Percentiles rank a stretch among this genome's conserved stretches.
Conservation (phyloP, 1,140 invertebrate species). For the Pogonomyrmex californicus region DNA sequence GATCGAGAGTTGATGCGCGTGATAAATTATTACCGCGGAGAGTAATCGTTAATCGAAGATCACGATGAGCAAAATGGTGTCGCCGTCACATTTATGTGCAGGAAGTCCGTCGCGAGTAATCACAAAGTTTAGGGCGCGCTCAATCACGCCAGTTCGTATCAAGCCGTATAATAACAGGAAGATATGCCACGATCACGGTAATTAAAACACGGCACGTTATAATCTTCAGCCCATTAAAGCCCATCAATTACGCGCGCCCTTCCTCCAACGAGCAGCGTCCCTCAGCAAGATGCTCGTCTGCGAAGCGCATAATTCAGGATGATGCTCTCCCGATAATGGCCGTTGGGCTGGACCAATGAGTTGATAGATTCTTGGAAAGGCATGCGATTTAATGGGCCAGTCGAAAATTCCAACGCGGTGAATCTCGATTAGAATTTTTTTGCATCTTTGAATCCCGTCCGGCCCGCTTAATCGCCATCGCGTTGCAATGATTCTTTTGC, state of each 20-base stretch:
- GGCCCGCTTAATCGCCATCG: not conserved
- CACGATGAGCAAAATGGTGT: conserved; percentile 39
- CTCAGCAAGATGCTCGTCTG: not conserved
- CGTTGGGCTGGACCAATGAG: conserved; percentile 37
- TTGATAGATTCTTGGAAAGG: conserved; percentile 73
- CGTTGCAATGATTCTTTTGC: conserved; percentile 16
- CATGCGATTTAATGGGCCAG: conserved; percentile 67
- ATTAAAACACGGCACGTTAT: conserved; percentile 75
- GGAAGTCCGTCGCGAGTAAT: conserved; percentile 47
- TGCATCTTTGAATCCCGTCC: not conserved
- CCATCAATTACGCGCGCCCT: conserved; percentile 74
- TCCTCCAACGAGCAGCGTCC: conserved; percentile 49
- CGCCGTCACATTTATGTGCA: conserved; percentile 58
- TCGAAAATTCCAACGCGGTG: conserved; percentile 18
- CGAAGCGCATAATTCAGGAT: conserved; percentile 72
- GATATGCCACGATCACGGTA: conserved; percentile 66
- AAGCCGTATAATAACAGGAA: conserved; percentile 71
- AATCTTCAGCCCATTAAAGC: conserved; percentile 78
- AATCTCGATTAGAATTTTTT: conserved; percentile 69
- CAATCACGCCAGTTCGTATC: conserved; percentile 60
- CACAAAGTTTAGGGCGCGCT: conserved; percentile 59
- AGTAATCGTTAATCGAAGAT: conserved; percentile 57
- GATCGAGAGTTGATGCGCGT: conserved; percentile 37
- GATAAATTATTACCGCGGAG: conserved; percentile 44
- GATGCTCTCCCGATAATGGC: conserved; percentile 70